Conservation (phyloP, 2,113 vertebrate genomes). For the Galeopterus variegatus region DNA sequence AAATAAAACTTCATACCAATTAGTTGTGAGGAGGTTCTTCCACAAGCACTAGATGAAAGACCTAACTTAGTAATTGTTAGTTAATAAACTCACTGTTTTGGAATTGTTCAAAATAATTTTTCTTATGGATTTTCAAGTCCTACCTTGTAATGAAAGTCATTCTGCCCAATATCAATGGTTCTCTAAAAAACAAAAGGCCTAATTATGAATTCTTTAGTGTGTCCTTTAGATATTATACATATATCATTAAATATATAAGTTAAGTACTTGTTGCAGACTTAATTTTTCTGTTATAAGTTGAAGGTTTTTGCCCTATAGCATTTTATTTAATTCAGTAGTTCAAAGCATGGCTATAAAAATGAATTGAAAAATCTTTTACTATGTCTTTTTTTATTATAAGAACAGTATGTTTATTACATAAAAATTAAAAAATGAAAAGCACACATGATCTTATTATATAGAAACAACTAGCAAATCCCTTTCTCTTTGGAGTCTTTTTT, state of each 20-base stretch:
- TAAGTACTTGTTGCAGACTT: conserved; percentile 48
- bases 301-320: neutral
- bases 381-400: neutral
- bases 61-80: conserved; percentile 17
- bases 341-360: conserved; percentile 5
- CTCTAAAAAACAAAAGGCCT: neutral
- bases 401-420: neutral
- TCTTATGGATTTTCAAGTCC: conserved; percentile 41
- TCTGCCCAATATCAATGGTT: neutral
- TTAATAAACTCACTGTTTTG: neutral
- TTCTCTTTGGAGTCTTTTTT: neutral
- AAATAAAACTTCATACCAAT: neutral
- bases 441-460: neutral
- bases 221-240: conserved; percentile 18
- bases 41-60: conserved; percentile 1
- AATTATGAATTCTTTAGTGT: conserved; percentile 25
- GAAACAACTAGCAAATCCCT: neutral
- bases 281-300: conserved; percentile 47
- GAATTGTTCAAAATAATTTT: conserved; percentile 53
- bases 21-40: neutral
- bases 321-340: conserved; percentile 53
- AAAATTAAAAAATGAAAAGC: conserved; percentile 12
- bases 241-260: conserved; percentile 47
- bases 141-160: conserved; percentile 13
- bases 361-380: neutral